Evolutionary conservation across 2,888 invertebrate species (phyloP).

Genomic region (Lycophotia porphyrea): DNA sequence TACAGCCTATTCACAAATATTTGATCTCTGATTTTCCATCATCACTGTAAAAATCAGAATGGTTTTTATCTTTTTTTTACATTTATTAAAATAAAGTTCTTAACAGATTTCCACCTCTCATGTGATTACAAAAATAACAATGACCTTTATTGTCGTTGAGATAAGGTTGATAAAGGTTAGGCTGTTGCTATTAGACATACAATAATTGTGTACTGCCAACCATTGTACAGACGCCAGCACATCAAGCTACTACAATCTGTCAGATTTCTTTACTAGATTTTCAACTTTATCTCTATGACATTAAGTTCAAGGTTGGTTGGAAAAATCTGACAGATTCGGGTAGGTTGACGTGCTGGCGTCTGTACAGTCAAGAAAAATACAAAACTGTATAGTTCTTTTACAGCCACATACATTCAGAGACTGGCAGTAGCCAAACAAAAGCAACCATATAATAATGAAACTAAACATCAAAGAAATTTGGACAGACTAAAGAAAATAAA

Average conservation of each 20-base stretch:
- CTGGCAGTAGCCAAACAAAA: background rate
- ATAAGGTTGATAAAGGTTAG: background rate
- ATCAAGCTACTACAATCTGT: too few relatives aligned
- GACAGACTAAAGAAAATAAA: too few relatives aligned
- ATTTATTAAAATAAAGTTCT: background rate
- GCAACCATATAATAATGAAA: background rate
- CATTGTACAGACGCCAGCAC: too few relatives aligned
- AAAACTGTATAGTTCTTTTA: background rate
- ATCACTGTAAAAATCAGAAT: background rate
- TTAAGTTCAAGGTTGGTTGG: too few relatives aligned
- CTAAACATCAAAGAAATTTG: background rate
- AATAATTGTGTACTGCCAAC: background rate
- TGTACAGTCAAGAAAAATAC: background rate
- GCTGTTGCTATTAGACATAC: background rate
- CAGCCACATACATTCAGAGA: background rate
- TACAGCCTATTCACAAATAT: background rate
- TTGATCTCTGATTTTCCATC: background rate
- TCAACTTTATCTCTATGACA: too few relatives aligned
- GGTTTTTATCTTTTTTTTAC: background rate
- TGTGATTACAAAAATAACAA: background rate
- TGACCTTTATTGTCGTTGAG: background rate
- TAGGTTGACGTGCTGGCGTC: too few relatives aligned
- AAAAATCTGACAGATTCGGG: too few relatives aligned
- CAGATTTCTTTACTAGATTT: too few relatives aligned
- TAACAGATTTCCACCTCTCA: background rate